phyloP scores from a whole-genome alignment of 2,113 vertebrate species.

The Scomber japonicus region DNA sequence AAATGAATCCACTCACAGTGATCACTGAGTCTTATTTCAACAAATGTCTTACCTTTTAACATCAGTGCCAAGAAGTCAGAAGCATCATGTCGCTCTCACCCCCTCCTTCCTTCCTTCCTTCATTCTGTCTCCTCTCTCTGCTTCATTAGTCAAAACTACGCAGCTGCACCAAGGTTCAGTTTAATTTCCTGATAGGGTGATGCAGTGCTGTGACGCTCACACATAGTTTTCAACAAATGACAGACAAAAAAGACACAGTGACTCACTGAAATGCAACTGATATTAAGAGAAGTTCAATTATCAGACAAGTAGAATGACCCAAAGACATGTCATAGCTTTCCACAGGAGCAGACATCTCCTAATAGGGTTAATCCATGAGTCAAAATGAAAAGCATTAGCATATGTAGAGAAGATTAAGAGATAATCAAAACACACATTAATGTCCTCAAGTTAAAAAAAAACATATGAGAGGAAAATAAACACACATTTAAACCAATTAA shows the following conservation, averaged over 20 bases:
- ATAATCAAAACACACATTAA: constrained; percentile 16
- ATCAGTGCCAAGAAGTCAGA: constrained; percentile 7
- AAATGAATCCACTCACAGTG: no score
- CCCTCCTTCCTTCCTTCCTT: neutral
- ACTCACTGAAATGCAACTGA: neutral
- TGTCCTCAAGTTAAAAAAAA: neutral
- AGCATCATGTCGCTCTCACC: neutral
- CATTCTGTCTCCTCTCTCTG: neutral
- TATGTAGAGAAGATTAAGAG: constrained; percentile 23
- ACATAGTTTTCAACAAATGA: constrained; percentile 1
- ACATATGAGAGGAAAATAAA: neutral
- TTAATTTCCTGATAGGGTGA: constrained; percentile 26
- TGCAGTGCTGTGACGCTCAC: neutral
- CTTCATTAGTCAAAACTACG: constrained; percentile 31
- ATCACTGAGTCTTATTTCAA: neutral
- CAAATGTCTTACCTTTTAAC: constrained; percentile 21
- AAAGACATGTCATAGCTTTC: constrained; percentile 10
- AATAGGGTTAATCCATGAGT: constrained; percentile 34
- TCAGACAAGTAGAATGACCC: neutral
- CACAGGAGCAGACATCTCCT: neutral
- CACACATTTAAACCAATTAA: neutral
- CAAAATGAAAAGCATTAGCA: constrained; percentile 34
- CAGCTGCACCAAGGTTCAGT: constrained; percentile 14
- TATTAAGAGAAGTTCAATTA: neutral
- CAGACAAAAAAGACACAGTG: neutral